Percentiles rank a stretch among this genome's conserved stretches.
phyloP scores from a whole-genome alignment of 2,888 invertebrate species.

The Cephus rjabovi region DNA sequence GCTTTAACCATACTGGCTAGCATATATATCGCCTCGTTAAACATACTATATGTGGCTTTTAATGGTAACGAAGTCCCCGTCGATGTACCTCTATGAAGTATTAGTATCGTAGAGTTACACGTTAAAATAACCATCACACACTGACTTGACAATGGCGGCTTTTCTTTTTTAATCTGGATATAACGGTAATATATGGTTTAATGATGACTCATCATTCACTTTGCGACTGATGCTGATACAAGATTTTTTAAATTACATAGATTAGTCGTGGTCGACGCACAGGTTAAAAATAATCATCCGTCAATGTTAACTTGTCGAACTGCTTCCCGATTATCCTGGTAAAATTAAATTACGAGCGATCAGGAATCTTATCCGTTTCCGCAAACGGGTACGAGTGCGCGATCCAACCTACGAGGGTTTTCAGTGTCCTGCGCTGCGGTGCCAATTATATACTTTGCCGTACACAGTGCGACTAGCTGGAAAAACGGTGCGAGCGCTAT shows the following conservation, averaged over 20 bases:
- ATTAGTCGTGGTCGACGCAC: not conserved
- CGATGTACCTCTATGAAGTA: not conserved
- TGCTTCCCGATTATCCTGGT: not conserved
- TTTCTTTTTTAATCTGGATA: no score
- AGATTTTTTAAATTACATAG: not conserved
- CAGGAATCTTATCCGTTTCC: not conserved
- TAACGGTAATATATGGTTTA: no score
- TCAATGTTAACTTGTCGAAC: not conserved
- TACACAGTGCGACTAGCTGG: not conserved
- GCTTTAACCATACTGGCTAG: not conserved
- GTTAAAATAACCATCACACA: not conserved
- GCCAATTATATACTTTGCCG: not conserved
- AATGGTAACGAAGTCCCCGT: not conserved
- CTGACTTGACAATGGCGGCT: not conserved
- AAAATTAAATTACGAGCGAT: not conserved
- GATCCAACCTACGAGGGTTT: not conserved
- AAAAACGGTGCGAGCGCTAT: not conserved
- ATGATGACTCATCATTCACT: no score
- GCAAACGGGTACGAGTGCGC: not conserved
- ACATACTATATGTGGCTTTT: not conserved
- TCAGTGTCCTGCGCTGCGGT: not conserved
- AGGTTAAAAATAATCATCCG: not conserved
- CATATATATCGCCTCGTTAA: not conserved
- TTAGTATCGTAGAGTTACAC: not conserved
- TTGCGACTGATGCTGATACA: not conserved